Evolutionary conservation across 2,113 vertebrate species (phyloP).

Genomic region (Xerus inauris): DNA sequence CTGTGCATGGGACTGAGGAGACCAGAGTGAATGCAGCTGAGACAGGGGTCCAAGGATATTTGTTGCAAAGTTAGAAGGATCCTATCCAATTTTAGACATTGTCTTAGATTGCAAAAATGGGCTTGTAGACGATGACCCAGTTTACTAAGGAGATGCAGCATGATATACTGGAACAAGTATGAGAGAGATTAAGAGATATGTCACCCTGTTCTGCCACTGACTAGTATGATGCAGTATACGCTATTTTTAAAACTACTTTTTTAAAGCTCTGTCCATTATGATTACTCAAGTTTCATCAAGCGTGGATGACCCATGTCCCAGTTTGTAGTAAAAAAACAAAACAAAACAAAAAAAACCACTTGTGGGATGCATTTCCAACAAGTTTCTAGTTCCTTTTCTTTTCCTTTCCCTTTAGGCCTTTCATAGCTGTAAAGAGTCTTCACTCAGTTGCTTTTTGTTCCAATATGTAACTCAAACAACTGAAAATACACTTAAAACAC

Average conservation of each 20-base stretch:
- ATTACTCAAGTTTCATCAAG: not conserved
- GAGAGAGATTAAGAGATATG: not conserved
- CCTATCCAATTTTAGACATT: not conserved
- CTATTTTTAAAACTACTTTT: not conserved
- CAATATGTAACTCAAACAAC: conserved; percentile 20
- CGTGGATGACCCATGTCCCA: not conserved
- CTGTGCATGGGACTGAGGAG: not conserved
- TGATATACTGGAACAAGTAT: not conserved
- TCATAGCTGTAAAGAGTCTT: not conserved
- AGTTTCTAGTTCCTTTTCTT: not conserved
- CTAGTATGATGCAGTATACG: not conserved
- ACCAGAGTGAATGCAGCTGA: not conserved
- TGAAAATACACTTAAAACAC: conserved; percentile 39
- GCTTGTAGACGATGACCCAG: not conserved
- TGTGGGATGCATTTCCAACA: conserved; percentile 59
- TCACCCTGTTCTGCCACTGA: not conserved
- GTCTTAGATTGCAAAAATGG: not conserved
- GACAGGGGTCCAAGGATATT: too few species aligned
- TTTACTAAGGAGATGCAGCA: not conserved
- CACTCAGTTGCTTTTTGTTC: not conserved
- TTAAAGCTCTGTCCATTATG: not conserved
- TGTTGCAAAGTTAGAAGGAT: not conserved
- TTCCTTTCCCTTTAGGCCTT: conserved; percentile 18
- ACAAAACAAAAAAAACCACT: too few species aligned
- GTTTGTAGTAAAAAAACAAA: too few species aligned